These are phyloP conservation scores for Eristalis intricaria DNA, from an alignment of 2,888 invertebrate species.

Conservation along the genomic window DNA sequence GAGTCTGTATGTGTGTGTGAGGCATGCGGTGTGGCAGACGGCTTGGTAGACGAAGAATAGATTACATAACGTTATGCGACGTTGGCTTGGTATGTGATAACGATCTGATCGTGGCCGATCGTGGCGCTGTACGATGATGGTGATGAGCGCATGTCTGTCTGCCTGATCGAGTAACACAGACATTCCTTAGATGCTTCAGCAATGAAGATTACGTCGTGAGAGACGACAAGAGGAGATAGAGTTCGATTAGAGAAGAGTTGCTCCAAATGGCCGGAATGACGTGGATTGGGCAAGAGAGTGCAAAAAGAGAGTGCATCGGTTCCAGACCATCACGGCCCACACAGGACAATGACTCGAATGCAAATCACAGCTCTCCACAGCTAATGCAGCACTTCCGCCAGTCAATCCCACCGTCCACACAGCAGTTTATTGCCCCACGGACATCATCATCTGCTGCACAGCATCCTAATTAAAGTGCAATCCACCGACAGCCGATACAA, in stretches of 20 bases:
- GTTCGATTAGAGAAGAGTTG: no score
- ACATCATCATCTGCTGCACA: constrained; percentile 11
- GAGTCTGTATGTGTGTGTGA: background rate
- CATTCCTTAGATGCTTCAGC: constrained; percentile 28
- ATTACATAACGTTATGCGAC: constrained; percentile 66
- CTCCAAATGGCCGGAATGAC: no score
- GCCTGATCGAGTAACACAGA: constrained; percentile 35
- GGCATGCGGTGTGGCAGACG: constrained; percentile 55
- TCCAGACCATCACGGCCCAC: background rate
- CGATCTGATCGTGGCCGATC: constrained; percentile 48
- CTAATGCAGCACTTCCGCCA: background rate
- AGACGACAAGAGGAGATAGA: background rate
- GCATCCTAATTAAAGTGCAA: constrained; percentile 32
- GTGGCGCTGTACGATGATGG: constrained; percentile 6
- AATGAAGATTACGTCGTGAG: background rate
- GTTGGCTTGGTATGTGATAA: constrained; percentile 68
- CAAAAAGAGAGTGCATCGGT: no score
- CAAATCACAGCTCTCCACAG: background rate
- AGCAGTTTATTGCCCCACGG: background rate
- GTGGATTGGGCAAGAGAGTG: no score
- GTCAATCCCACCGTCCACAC: background rate
- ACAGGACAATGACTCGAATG: background rate
- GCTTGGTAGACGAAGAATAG: constrained; percentile 67
- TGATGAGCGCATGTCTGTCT: constrained; percentile 49
- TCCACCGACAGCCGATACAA: background rate